Conservation (phyloP, 2,797 vertebrate species). For the Sebastes taczanowskii region DNA sequence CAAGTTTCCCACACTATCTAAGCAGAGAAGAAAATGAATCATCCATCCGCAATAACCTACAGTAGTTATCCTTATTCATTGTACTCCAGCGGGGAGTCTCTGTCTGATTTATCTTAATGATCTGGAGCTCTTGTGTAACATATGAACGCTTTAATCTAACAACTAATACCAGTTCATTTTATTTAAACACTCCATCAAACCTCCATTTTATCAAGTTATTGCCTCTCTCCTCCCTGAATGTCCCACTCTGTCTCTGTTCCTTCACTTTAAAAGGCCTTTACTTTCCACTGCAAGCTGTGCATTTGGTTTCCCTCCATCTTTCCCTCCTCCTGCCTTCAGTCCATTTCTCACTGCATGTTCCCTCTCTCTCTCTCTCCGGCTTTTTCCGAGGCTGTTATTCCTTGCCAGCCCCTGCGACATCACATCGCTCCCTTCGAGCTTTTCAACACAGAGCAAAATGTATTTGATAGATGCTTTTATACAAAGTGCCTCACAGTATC, state of each 20-base stretch:
- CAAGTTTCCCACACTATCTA: not conserved
- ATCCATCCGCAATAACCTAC: not conserved
- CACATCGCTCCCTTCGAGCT: slow-evolving; percentile 37
- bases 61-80: not conserved
- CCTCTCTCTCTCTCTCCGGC: not conserved
- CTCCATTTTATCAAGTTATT: slow-evolving; percentile 28
- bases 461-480: slow-evolving; percentile 66
- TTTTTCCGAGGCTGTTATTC: slow-evolving; percentile 4
- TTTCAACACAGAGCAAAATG: slow-evolving; percentile 41
- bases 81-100: not conserved
- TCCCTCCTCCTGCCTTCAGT: slow-evolving; percentile 18
- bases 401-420: slow-evolving; percentile 37
- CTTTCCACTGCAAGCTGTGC: slow-evolving; percentile 36
- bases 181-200: slow-evolving; percentile 23
- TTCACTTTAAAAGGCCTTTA: slow-evolving; percentile 37
- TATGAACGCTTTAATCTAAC: slow-evolving; percentile 19
- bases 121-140: slow-evolving; percentile 10
- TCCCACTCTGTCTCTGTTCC: slow-evolving; percentile 20
- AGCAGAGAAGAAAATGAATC: not conserved
- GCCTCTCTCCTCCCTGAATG: slow-evolving; percentile 12
- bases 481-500: slow-evolving; percentile 46
- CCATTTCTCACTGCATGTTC: slow-evolving; percentile 32
- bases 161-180: slow-evolving; percentile 25
- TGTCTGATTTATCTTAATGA: not conserved
- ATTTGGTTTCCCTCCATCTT: slow-evolving; percentile 48